A percentile compares a stretch with the other conserved stretches of the same genome.
phyloP scores from a whole-genome alignment of 2,888 invertebrate genomes.

The Chromoteleia sp. region DNA sequence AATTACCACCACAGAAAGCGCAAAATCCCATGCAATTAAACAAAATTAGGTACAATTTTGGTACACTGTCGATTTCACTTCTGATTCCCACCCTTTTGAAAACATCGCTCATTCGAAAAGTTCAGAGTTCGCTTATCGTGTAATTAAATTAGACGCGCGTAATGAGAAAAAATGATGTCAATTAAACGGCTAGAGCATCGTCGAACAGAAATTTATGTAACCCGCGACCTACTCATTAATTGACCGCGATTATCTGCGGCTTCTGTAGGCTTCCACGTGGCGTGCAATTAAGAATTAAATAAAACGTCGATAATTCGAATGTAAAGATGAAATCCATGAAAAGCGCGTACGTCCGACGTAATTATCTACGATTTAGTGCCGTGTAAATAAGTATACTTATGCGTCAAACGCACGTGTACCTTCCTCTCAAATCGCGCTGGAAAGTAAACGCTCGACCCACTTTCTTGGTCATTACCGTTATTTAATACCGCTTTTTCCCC shows the following conservation, averaged over 20 bases:
- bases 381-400: slow-evolving; percentile 5
- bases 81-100: slow-evolving; percentile 43
- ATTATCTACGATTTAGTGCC: slow-evolving; percentile 6
- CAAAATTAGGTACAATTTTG: slow-evolving; percentile 32
- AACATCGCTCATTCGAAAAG: slow-evolving; percentile 25
- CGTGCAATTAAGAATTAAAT: slow-evolving; percentile 15
- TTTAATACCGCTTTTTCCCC: slow-evolving; percentile 25
- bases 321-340: slow-evolving; percentile 4
- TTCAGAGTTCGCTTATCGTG: slow-evolving; percentile 36
- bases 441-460: slow-evolving; percentile 25
- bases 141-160: slow-evolving; percentile 44
- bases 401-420: slow-evolving; percentile 13
- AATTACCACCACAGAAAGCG: slow-evolving; percentile 28
- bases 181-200: slow-evolving; percentile 31
- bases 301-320: slow-evolving; percentile 16
- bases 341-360: not conserved
- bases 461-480: slow-evolving; percentile 32
- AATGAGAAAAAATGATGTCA: slow-evolving; percentile 23
- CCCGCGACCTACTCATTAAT: slow-evolving; percentile 7
- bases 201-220: slow-evolving; percentile 45
- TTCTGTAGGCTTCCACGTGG: not conserved
- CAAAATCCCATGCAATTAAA: slow-evolving; percentile 41
- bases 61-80: slow-evolving; percentile 33
- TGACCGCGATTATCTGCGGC: slow-evolving; percentile 8
- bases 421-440: slow-evolving; percentile 5